Base-by-base conservation (phyloP, 2,888 invertebrate genomes). In the Calameuta idolon region DNA sequence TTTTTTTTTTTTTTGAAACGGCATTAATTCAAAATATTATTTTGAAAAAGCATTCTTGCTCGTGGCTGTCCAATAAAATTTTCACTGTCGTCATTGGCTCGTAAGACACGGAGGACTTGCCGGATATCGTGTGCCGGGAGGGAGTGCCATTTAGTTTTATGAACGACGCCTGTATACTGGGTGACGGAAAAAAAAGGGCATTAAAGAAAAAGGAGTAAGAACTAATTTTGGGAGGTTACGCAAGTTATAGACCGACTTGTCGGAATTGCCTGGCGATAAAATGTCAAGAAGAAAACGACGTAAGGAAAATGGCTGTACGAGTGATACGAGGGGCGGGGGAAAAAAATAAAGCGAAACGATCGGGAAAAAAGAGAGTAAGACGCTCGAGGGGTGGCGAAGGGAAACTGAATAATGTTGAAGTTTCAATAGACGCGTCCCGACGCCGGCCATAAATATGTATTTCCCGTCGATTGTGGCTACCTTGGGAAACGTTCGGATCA, bases 391-490 rank as follows among this genome's bases (percentile, higher is more conserved):
- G 55, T 2, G 5, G 55, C 55, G 23, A 55, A 9, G 2, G 55
- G 9, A 34, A 33, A 71, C 34, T 34, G 71, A 31, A 71, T 71
- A 31, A 31, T 23, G 71, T 71, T 71, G 71, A 71, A 71, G 71
- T 71, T 71, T 71, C 71, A 34, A 71, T 71, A 71, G 34, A 71
- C 34, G 71, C 34, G 31, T 31, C 34, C 71, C 33, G 71, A 34
- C 33, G 71, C 34, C 71, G 31, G 12, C 71, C 71, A 71, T 71
- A 71, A 71, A 71, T 71, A 71, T 71, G 71, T 34, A 34, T 33
- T 71, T 71, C 23, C 55, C 23, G 9, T 55, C 71, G 71, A 71
- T 71, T 31, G 71, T 71, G 71, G 31, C 71, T 34, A 34, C 71
- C 71, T 34, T 71, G 33, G 71, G 71, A 71, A 31, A 34, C 33